Base-by-base conservation (phyloP, 2,888 invertebrate species). In the Nematopogon swammerdamellus region DNA sequence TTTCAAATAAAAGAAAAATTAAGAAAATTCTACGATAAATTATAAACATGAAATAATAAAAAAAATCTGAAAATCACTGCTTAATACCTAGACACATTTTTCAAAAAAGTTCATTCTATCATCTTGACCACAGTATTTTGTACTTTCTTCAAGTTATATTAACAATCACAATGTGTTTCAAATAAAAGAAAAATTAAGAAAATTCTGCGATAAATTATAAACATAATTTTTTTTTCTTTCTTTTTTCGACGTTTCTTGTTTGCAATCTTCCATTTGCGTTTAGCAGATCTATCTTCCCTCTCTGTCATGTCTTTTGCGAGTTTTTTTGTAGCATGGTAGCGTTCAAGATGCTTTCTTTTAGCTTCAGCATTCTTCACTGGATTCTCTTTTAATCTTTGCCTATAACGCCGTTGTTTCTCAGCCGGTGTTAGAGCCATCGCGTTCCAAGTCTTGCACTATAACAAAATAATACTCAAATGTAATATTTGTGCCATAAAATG, bases 181-280 rank as follows among this genome's bases (percentile, higher is more conserved):
- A 20, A 5, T 48, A 51, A 46, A 49, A n/a, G n/a, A n/a, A n/a
- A n/a, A n/a, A n/a, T n/a, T n/a, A n/a, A n/a, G n/a, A n/a, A n/a
- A n/a, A n/a, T n/a, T n/a, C n/a, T n/a, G n/a, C n/a, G n/a, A n/a
- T n/a, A n/a, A n/a, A n/a, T n/a, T n/a, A n/a, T n/a, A 51, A 29
- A 43, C 29, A 4, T 16, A 49, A 29, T 44, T 46, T 46, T 43
- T 20, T 14, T 46, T 51, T 51, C n/a, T 49, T 46, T 48, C 42
- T 48, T 19, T 18, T 52, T 48, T 48, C 50, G 50, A 30, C 47
- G 47, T 52, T 52, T 50, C 45, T 50, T 52, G 18, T 50, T 52
- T 6, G 46, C 48, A 46, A n/a, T 45, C 17, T 47, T 48, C 52
- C 45, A 47, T 47, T 52, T 52, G 19, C 46, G 45, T 42, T 48